Conservation (phyloP, 2,888 invertebrate species). For the Amiota mariae region DNA sequence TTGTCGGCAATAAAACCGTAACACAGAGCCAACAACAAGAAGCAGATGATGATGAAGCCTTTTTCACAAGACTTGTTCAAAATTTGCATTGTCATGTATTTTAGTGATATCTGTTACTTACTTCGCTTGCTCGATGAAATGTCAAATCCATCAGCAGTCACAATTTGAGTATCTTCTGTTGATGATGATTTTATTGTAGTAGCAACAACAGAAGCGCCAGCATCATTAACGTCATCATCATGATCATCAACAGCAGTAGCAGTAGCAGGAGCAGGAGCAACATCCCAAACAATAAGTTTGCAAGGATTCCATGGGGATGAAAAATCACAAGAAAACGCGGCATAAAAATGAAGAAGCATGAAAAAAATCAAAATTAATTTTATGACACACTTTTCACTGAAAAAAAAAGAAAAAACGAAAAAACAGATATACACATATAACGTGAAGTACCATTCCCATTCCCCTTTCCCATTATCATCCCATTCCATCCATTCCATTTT, state of each 20-base stretch:
- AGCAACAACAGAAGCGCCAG: conserved; percentile 40
- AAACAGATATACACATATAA: background rate
- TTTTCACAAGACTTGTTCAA: conserved; percentile 41
- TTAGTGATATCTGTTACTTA: conserved; percentile 53
- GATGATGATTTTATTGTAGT: conserved; percentile 42
- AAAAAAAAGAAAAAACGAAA: conserved; percentile 39
- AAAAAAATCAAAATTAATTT: conserved; percentile 66
- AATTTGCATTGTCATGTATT: conserved; percentile 62
- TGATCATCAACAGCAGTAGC: no score
- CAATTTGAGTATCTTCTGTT: conserved; percentile 72
- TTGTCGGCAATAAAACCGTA: background rate
- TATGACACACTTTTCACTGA: conserved; percentile 66
- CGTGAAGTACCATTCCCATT: conserved; percentile 1
- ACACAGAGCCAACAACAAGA: background rate
- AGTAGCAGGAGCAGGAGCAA: conserved; percentile 5
- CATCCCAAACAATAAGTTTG: conserved; percentile 43
- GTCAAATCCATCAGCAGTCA: conserved; percentile 72
- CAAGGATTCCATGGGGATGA: conserved; percentile 63
- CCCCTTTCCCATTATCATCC: background rate
- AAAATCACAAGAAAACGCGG: conserved; percentile 53
- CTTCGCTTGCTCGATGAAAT: conserved; percentile 69
- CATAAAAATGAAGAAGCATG: conserved; percentile 28
- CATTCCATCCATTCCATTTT: conserved; percentile 14
- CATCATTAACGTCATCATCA: conserved; percentile 31
- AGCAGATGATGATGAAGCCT: conserved; percentile 32